Evolutionary conservation across 2,888 invertebrate genomes (phyloP).

Genomic region (Bellardia pandia): DNA sequence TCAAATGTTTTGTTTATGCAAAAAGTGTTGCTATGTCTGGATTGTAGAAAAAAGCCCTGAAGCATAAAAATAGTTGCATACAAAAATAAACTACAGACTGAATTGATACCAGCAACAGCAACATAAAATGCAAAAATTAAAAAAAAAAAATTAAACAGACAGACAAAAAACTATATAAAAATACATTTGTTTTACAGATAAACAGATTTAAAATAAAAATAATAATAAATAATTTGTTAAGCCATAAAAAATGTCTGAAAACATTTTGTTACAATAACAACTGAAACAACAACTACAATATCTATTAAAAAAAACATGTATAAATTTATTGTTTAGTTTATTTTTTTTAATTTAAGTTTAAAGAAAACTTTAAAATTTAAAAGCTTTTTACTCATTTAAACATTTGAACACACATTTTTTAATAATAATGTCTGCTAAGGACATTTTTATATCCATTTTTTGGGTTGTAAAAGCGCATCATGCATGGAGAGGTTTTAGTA

Average conservation of each 20-base stretch:
- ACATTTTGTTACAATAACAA: constrained; percentile 30
- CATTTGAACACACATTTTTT: constrained; percentile 72
- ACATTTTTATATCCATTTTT: constrained; percentile 67
- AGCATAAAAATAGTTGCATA: constrained; percentile 69
- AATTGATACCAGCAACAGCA: constrained; percentile 43
- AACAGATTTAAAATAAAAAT: constrained; percentile 65
- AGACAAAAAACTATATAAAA: constrained; percentile 45
- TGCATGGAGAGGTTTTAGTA: constrained; percentile 45
- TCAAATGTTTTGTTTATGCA: constrained; percentile 58
- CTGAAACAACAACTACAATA: constrained; percentile 2
- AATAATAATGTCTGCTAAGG: constrained; percentile 78
- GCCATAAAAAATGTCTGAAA: constrained; percentile 65
- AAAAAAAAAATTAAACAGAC: constrained; percentile 26
- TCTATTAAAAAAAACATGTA: background rate
- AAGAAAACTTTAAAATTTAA: constrained; percentile 68
- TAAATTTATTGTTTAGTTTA: constrained; percentile 51
- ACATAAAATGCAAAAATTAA: constrained; percentile 24
- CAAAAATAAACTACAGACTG: constrained; percentile 54
- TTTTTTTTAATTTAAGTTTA: background rate
- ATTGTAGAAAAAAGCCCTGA: constrained; percentile 68
- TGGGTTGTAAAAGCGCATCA: constrained; percentile 51
- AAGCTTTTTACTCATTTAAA: constrained; percentile 63
- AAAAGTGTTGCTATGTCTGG: constrained; percentile 70
- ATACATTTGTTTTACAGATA: constrained; percentile 71
- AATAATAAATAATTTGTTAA: constrained; percentile 51